Evolutionary conservation across 2,888 invertebrate species (phyloP), one percentile per base, ranked within the genome.

Genomic region (Apotomis capreana): DNA sequence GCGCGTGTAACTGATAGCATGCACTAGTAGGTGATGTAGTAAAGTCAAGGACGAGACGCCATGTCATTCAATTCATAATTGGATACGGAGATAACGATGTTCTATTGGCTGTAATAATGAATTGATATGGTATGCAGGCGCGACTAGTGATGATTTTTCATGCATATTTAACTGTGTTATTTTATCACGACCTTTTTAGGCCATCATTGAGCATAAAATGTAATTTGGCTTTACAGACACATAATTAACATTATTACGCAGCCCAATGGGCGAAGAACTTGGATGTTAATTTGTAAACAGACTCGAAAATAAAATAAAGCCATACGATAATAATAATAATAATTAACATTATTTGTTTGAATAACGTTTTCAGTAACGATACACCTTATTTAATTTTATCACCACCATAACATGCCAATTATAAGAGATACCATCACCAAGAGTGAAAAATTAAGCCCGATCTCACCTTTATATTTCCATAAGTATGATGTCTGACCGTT

Each of bases 401-500:
- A 52, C 15, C 13, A 70, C 46, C 60, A 37, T 54, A 67, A 15
- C 12, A 62, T 61, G 52, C 61, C 6, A 61, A 15, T 65, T 55
- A 52, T 37, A 71, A 74, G 55, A 55, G 74, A 80, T 78, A 81
- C 82, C 86, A 82, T 73, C 84, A 83, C 83, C 83, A 79, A 77
- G 76, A 75, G 77, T 79, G 76, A 78, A 74, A 79, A 84, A 81
- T 79, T 70, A 78, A 89, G 85, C 89, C 90, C 83, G 84, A 79
- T 89, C 91, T 92, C 95, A 95, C 95, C 95, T 95, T 95, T 88
- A 95, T 95, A 89, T 95, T 95, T 93, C 95, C 95, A 90, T 94
- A 95, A 90, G 95, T 95, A 91, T 95, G 94, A 92, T 95, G 95
- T 90, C 95, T 94, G 92, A 95, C 93, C 89, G 93, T 95, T 94